phyloP scores from a whole-genome alignment of 2,113 vertebrate genomes.

The Furnarius figulus region DNA sequence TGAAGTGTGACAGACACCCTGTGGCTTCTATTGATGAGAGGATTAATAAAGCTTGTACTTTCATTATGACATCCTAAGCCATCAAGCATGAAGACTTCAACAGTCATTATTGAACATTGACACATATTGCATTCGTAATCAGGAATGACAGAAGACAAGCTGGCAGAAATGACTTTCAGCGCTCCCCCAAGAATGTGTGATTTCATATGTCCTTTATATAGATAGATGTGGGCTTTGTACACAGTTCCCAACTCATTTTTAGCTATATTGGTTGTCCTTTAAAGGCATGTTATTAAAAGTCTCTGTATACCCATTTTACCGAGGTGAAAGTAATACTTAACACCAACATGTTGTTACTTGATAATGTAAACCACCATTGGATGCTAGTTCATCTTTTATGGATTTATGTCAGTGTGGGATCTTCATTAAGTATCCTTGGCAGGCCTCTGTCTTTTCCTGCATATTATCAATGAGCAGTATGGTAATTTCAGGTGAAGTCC shows the following conservation, averaged over 20 bases:
- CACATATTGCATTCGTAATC: not conserved
- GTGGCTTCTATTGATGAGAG: slow-evolving; percentile 18
- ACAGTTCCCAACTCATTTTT: not conserved
- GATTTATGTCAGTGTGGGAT: not conserved
- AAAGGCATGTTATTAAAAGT: not conserved
- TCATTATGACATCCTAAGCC: not conserved
- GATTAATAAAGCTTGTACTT: slow-evolving; percentile 51
- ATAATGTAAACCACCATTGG: not conserved
- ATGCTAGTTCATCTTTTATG: not conserved
- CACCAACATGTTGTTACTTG: not conserved
- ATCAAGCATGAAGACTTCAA: not conserved
- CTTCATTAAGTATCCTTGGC: not conserved
- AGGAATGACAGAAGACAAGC: not conserved
- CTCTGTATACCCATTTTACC: not conserved
- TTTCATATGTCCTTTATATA: not conserved
- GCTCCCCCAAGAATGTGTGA: not conserved
- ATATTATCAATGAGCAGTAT: not conserved
- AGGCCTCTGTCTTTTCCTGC: not conserved
- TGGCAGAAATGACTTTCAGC: not conserved
- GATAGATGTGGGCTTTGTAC: not conserved
- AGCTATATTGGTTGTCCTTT: not conserved
- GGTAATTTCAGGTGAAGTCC: not conserved
- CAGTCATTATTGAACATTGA: not conserved
- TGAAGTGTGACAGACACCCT: slow-evolving; percentile 23
- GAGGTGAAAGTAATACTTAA: not conserved